Conservation (phyloP, 2,113 vertebrate species). For the Ellobius talpinus region DNA sequence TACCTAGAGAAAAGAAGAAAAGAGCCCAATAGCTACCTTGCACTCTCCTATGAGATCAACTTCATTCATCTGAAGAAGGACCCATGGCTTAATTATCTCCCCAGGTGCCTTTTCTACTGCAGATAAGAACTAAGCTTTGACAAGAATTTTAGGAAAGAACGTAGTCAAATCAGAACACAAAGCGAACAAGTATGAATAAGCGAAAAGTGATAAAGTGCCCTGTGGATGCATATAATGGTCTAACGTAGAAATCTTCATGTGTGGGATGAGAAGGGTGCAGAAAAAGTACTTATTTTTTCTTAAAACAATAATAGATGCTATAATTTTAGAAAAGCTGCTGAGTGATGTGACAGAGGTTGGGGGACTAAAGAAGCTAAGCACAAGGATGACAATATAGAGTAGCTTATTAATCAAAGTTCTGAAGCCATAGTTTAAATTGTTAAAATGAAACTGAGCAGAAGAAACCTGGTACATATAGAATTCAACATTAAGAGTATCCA, state of each 20-base stretch:
- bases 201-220: neutral
- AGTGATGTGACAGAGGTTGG: neutral
- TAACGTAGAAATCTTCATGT: neutral
- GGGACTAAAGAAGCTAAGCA: neutral
- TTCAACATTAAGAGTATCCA: neutral
- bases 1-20: neutral
- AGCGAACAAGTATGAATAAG: neutral
- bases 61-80: neutral
- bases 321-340: neutral
- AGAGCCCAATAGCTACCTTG: neutral
- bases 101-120: neutral
- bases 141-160: neutral
- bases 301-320: neutral
- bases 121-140: neutral
- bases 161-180: neutral
- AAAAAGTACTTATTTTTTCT: neutral
- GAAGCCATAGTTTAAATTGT: neutral
- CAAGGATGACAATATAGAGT: neutral
- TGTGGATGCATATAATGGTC: neutral
- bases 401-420: neutral
- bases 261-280: neutral
- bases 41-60: neutral
- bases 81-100: neutral
- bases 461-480: neutral
- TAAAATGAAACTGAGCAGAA: neutral